Evolutionary conservation across 2,888 invertebrate genomes (phyloP).

Genomic region (Thereva unica): DNA sequence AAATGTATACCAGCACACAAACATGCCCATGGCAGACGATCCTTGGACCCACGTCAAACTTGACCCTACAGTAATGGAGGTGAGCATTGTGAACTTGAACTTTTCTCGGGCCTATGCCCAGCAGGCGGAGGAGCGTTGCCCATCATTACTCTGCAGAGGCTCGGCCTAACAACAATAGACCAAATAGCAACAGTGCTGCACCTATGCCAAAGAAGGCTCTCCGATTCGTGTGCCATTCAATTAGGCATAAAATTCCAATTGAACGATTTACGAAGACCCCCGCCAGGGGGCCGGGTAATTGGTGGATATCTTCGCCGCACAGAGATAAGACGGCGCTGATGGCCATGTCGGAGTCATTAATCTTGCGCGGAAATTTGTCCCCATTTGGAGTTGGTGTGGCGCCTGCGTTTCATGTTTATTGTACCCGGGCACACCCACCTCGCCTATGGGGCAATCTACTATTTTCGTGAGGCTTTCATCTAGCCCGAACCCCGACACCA

Average conservation of each 20-base stretch:
- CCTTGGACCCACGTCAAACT: conserved; percentile 3
- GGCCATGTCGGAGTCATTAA: not conserved
- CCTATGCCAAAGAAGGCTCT: not conserved
- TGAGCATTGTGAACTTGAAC: conserved; percentile 1
- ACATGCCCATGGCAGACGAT: not conserved
- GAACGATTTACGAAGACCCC: not conserved
- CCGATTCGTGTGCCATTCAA: not conserved
- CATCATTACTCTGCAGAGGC: no score
- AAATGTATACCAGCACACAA: no score
- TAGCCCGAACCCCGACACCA: no score
- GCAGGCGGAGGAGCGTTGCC: no score
- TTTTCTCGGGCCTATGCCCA: not conserved
- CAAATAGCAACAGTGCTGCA: no score
- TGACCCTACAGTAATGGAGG: not conserved
- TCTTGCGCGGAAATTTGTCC: conserved; percentile 18
- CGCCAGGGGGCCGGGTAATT: no score
- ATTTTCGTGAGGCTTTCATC: no score
- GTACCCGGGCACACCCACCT: no score
- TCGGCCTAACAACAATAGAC: no score
- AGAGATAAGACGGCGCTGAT: no score
- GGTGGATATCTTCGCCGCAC: not conserved
- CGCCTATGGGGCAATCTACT: no score
- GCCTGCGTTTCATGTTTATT: not conserved
- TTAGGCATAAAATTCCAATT: not conserved
- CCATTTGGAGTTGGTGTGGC: not conserved